Evolutionary conservation across 2,113 vertebrate species (phyloP), one percentile per base, ranked within the genome.

Genomic region (Galbula dea): DNA sequence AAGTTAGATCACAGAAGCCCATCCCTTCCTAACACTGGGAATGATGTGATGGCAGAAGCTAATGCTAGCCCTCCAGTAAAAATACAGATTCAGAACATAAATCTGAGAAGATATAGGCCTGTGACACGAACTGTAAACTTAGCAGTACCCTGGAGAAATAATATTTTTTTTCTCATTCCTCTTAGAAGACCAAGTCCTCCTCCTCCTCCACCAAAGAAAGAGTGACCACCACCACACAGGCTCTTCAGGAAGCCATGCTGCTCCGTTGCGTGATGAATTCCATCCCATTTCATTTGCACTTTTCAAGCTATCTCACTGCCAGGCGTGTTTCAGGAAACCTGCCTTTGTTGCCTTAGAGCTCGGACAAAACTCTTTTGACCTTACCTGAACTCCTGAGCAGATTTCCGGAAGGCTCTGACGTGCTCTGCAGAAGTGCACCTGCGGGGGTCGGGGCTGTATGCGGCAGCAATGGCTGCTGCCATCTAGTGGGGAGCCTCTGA

Each of bases 401-500:
- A 46, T 67, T 80, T 91, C 41, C 59, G 26, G 76, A 51, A 51
- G 90, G 45, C 62, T 67, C 7, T 45, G 7, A 43, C 22, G 0
- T 12, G 27, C 34, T 83, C 66, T 88, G 66, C 74, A 74, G 84
- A 54, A 1, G 2, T 32, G 54, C 71, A 91, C 68, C 89, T 86
- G 69, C 24, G 27, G 48, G 49, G 36, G 26, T 46, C 3, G 1
- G 19, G 15, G 24, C 67, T 88, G 36, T 0, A 0, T 30, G 19
- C 34, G 34, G 77, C 63, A 29, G 79, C 68, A 89, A 74, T 34
- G 72, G 67, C 66, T 93, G 86, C 85, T 96, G 94, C 94, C 96
- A 95, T 80, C 96, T 96, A 96, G 86, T 85, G 95, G 91, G 89
- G 36, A 88, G 55, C 72, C 67, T 61, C 73, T 86, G 91, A 90